Percentiles rank a stretch among this genome's conserved stretches.
phyloP scores from a whole-genome alignment of 1,140 invertebrate genomes.

The Tenebrio molitor region DNA sequence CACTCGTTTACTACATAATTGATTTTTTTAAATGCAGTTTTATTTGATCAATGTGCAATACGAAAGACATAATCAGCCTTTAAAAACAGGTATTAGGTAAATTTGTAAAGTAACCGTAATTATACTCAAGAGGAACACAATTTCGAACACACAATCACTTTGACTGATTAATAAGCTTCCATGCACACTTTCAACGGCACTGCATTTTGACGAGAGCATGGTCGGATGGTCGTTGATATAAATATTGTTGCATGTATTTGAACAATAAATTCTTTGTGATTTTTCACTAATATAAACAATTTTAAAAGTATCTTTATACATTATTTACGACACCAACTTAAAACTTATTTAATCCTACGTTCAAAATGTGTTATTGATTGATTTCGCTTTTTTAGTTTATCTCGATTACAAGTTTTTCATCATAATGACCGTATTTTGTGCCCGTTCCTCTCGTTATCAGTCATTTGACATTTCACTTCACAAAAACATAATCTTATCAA shows the following conservation, averaged over 20 bases:
- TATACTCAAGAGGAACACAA: constrained; percentile 22
- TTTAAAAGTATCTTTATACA: too few species aligned
- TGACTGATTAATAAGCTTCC: constrained; percentile 21
- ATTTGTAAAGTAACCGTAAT: constrained; percentile 22
- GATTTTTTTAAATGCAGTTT: constrained; percentile 25
- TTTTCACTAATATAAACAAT: background rate
- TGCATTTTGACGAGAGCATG: constrained; percentile 43
- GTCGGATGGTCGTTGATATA: constrained; percentile 20
- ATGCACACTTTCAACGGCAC: constrained; percentile 41
- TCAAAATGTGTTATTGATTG: constrained; percentile 20
- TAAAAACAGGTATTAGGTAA: constrained; percentile 24
- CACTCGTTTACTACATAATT: background rate
- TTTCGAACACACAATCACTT: constrained; percentile 39
- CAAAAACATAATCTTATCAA: too few species aligned
- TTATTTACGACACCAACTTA: constrained; percentile 11
- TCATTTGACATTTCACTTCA: too few species aligned
- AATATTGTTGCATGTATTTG: constrained; percentile 37
- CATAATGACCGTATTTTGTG: too few species aligned
- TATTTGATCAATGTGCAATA: constrained; percentile 33
- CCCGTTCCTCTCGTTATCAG: too few species aligned
- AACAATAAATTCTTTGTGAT: background rate
- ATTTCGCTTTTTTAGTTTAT: constrained; percentile 1
- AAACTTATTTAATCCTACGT: constrained; percentile 21
- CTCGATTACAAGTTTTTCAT: too few species aligned
- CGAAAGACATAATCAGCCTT: constrained; percentile 33